phyloP scores from a whole-genome alignment of 1,140 invertebrate species.

The Drosophila serrata region DNA sequence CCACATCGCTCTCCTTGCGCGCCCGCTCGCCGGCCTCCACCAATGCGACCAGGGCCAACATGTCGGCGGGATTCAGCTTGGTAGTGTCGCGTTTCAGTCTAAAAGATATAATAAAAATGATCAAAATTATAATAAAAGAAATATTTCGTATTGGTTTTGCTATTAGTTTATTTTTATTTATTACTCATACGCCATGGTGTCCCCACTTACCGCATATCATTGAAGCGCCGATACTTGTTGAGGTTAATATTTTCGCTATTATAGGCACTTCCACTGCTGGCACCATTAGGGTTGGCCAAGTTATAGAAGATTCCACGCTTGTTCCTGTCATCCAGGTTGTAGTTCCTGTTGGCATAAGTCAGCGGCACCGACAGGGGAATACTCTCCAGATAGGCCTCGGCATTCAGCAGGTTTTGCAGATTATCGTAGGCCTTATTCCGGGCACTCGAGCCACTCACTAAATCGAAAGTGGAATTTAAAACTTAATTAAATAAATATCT shows the following conservation, averaged over 20 bases:
- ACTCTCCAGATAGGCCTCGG: constrained; percentile 77
- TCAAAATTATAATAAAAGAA: neutral
- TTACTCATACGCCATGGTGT: constrained; percentile 18
- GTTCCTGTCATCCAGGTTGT: constrained; percentile 76
- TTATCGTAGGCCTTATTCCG: constrained; percentile 83
- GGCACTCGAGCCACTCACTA: constrained; percentile 47
- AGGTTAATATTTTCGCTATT: constrained; percentile 64
- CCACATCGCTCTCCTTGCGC: constrained; percentile 75
- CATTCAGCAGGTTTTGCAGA: constrained; percentile 77
- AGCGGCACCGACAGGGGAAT: constrained; percentile 73
- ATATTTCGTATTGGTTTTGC: neutral
- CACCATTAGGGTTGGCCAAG: constrained; percentile 33
- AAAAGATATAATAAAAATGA: too few relatives aligned
- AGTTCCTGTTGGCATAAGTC: constrained; percentile 77
- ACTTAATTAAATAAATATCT: neutral
- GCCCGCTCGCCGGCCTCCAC: constrained; percentile 83
- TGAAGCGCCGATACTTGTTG: constrained; percentile 73
- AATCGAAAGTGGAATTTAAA: neutral
- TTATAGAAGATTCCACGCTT: constrained; percentile 76
- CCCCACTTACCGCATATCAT: constrained; percentile 77
- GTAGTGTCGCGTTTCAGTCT: constrained; percentile 76
- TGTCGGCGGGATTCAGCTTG: constrained; percentile 81
- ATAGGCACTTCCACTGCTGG: constrained; percentile 30
- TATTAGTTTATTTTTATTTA: neutral
- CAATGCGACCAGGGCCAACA: constrained; percentile 79